Base-by-base conservation (phyloP, 2,797 vertebrate genomes). In the Anabacerthia variegaticeps region DNA sequence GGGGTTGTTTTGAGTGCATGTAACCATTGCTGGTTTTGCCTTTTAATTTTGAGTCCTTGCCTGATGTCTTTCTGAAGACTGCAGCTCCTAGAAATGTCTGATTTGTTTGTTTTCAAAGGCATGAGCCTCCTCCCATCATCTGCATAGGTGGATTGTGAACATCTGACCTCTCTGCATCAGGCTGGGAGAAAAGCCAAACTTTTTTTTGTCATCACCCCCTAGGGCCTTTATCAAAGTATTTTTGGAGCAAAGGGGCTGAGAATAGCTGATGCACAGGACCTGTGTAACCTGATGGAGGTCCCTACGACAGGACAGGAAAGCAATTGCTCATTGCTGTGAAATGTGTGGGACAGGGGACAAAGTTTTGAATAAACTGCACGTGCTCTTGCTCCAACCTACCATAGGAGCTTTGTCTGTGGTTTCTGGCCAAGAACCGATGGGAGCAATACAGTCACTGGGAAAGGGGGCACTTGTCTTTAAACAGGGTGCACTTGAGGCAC, bases 291-390 rank as follows among this genome's bases (percentile, higher is more conserved):
- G 14, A 5, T 22, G n/a, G 34, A 71, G 14, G 14, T 56, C 7
- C 21, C 46, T 24, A 0, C 3, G 21, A 10, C 28, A 62, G 54
- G 59, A 48, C 34, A 15, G 3, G 10, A 8, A 72, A 62, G 8
- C 0, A 0, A 5, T 32, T 2, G 2, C 16, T 65, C 23, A 2
- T 1, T 37, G n/a, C 28, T 28, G 27, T 14, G 49, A 28, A 63
- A 32, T 58, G 18, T n/a, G 12, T 52, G n/a, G 39, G 81, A 24
- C 0, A 6, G n/a, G 16, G 10, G 22, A 6, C 28, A 34, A 56
- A 63, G 21, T 18, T 22, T 86, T 85, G 26, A 62, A 51, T 43
- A 28, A 41, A 46, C 11, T 43, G 44, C 18, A 26, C 2, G 3
- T 51, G 55, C 4, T 14, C 27, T 76, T 61, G 68, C 61, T 80